Evolutionary conservation across 2,888 invertebrate genomes (phyloP), one percentile per base, ranked within the genome.

Genomic region (Caenorhabditis sp.): DNA sequence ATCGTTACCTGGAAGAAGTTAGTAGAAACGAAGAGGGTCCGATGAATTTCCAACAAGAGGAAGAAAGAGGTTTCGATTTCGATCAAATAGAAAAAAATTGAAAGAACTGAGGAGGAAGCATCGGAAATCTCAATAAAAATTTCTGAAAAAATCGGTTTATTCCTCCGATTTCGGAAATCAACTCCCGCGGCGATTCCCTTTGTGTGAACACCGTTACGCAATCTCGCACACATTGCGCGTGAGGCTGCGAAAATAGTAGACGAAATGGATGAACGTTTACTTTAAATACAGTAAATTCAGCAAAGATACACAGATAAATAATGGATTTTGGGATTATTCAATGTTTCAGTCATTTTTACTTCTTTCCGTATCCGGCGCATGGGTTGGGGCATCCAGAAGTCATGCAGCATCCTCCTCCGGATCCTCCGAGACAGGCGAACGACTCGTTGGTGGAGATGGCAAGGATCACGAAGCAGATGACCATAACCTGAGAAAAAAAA

Each of bases 291-390:
- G n/a, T n/a, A n/a, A n/a, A n/a, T n/a, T n/a, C n/a, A n/a, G n/a
- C n/a, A n/a, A n/a, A n/a, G n/a, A n/a, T n/a, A n/a, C n/a, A n/a
- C n/a, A n/a, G n/a, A n/a, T n/a, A n/a, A n/a, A n/a, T n/a, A n/a
- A n/a, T n/a, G n/a, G n/a, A n/a, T n/a, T n/a, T n/a, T n/a, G n/a
- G n/a, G n/a, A n/a, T n/a, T n/a, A n/a, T n/a, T n/a, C n/a, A n/a
- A n/a, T n/a, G n/a, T n/a, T n/a, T n/a, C n/a, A n/a, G n/a, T n/a
- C n/a, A n/a, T 32, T 50, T 28, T 24, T 74, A 80, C 28, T 80
- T 80, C 65, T 70, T 76, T 76, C 80, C 80, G 35, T 70, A 80
- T 60, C 80, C 80, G 20, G 80, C 84, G 44, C 84, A 84, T 35
- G 84, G 82, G 24, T 67, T 76, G 0, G 82, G 60, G 51, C 84